These are phyloP conservation scores for Megalonaias nervosa DNA, from an alignment of 1,140 invertebrate genomes.

Conservation along the genomic window DNA sequence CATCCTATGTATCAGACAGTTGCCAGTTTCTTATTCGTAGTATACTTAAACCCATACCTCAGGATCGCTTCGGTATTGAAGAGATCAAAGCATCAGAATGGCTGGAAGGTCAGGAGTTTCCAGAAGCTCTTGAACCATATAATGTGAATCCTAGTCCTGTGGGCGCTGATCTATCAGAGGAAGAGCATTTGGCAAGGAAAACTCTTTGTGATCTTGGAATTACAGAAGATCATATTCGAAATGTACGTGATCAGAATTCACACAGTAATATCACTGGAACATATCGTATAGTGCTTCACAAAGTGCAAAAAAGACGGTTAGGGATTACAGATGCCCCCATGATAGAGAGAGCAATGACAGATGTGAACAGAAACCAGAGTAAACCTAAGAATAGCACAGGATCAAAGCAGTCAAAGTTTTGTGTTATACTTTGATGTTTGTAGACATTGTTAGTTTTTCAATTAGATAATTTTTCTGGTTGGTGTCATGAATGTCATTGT, in stretches of 20 bases:
- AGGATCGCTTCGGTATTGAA: slow-evolving; percentile 72
- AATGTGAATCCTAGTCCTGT: slow-evolving; percentile 53
- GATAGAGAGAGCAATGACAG: no score
- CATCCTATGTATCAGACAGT: slow-evolving; percentile 66
- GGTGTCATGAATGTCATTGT: no score
- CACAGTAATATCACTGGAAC: slow-evolving; percentile 75
- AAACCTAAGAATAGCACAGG: no score
- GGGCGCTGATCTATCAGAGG: slow-evolving; percentile 50
- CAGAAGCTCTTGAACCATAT: slow-evolving; percentile 62
- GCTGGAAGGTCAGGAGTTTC: slow-evolving; percentile 71
- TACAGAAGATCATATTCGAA: slow-evolving; percentile 71
- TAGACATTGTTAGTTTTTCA: no score
- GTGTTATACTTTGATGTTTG: no score
- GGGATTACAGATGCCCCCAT: slow-evolving; percentile 42
- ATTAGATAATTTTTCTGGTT: no score
- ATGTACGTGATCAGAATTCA: slow-evolving; percentile 71
- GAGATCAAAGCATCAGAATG: slow-evolving; percentile 74
- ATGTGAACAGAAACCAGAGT: no score
- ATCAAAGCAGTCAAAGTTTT: no score
- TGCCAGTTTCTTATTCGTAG: slow-evolving; percentile 71
- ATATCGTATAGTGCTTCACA: slow-evolving; percentile 77
- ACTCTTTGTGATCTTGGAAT: slow-evolving; percentile 75
- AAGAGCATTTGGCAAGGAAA: slow-evolving; percentile 70
- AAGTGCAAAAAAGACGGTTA: slow-evolving; percentile 69
- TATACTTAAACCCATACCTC: slow-evolving; percentile 73